Conservation (phyloP, 2,113 vertebrate genomes). For the Phycodurus eques region DNA sequence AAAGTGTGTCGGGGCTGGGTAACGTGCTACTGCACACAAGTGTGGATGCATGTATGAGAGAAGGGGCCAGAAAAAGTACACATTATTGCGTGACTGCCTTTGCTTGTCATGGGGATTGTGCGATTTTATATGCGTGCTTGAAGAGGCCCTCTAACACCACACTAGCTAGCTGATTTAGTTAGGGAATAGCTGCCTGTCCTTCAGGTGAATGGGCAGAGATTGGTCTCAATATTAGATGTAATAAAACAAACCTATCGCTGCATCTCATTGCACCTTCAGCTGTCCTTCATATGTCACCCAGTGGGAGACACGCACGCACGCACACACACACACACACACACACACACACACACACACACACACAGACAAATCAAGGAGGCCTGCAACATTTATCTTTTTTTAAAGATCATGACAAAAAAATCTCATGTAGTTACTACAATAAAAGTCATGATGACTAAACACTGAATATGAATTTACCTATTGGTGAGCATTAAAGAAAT, state of each 20-base stretch:
- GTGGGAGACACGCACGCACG: conserved; percentile 24
- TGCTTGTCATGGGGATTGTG: conserved; percentile 26
- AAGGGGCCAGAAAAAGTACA: conserved; percentile 10
- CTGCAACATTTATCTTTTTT: conserved; percentile 9
- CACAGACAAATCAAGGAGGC: not conserved
- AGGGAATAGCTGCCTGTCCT: conserved; percentile 73
- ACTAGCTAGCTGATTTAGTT: conserved; percentile 69
- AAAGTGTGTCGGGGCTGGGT: not conserved
- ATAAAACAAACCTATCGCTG: conserved; percentile 70
- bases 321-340: conserved; percentile 14
- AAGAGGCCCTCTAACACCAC: conserved; percentile 53
- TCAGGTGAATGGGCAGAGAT: conserved; percentile 72
- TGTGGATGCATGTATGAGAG: conserved; percentile 29
- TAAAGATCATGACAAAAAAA: not conserved
- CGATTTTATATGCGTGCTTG: conserved; percentile 26
- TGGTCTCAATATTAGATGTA: conserved; percentile 76
- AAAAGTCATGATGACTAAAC: too few relatives aligned
- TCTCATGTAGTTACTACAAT: too few relatives aligned
- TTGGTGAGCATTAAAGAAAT: too few relatives aligned
- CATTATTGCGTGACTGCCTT: conserved; percentile 39
- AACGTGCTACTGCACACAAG: conserved; percentile 28
- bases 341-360: conserved; percentile 5
- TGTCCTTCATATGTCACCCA: conserved; percentile 65
- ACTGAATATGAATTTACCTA: too few relatives aligned
- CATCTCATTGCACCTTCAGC: conserved; percentile 64